phyloP scores from a whole-genome alignment of 2,797 vertebrate species.

The Anisognathus igniventris region DNA sequence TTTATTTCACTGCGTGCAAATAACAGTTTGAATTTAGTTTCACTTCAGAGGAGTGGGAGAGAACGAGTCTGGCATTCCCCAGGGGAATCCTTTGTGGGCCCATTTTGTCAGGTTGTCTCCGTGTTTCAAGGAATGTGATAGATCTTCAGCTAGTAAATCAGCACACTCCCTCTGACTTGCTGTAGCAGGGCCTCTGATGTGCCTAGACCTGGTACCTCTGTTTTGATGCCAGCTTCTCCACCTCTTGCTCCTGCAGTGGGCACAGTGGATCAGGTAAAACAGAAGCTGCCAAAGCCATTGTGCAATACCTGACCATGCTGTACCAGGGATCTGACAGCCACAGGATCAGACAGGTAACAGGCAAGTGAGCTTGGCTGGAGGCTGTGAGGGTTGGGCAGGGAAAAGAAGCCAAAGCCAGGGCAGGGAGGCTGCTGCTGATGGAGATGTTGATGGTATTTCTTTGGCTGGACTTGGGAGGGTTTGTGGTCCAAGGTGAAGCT shows the following conservation, averaged over 20 bases:
- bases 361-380: background rate
- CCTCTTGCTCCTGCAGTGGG: conserved; percentile 75
- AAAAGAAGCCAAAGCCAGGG: background rate
- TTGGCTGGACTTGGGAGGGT: background rate
- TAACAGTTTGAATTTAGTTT: background rate
- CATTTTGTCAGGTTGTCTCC: background rate
- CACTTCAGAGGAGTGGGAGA: background rate
- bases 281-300: conserved; percentile 83
- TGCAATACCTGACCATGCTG: conserved; percentile 82
- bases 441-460: background rate
- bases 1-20: background rate
- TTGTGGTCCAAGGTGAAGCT: background rate
- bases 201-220: background rate
- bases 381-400: background rate
- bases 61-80: background rate
- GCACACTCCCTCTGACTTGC: background rate
- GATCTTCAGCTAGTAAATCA: background rate
- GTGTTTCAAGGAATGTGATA: background rate
- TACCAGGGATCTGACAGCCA: conserved; percentile 69
- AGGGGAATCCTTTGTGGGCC: background rate
- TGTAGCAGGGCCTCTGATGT: background rate
- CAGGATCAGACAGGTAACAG: conserved; percentile 78
- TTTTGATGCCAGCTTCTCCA: background rate
- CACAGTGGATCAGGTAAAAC: conserved; percentile 93
- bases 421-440: background rate